Evolutionary conservation across 1,140 invertebrate species (phyloP).

Genomic region (Drosophila repletoides): DNA sequence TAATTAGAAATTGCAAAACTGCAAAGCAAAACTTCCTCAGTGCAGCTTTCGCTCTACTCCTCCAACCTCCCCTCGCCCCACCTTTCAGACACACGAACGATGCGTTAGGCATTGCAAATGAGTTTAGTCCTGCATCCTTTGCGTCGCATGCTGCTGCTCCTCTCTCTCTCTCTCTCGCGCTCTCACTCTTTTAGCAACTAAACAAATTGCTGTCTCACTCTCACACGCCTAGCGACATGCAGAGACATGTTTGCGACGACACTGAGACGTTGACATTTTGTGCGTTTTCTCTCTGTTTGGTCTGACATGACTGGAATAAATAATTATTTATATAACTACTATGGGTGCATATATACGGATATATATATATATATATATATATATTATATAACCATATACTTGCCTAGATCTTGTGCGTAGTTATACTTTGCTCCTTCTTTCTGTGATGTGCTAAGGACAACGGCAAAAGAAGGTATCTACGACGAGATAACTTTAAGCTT

Average conservation of each 20-base stretch:
- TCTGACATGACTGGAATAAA: constrained; percentile 62
- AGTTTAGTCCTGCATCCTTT: constrained; percentile 42
- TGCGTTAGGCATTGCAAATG: constrained; percentile 56
- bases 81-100: constrained; percentile 5
- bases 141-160: background rate
- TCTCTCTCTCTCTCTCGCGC: background rate
- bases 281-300: constrained; percentile 8
- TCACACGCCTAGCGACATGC: background rate
- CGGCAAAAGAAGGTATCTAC: background rate
- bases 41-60: background rate
- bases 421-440: background rate
- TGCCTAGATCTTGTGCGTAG: constrained; percentile 18
- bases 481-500: background rate
- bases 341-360: background rate
- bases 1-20: constrained; percentile 66
- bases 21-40: constrained; percentile 34
- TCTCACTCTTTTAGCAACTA: background rate
- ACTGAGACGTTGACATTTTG: constrained; percentile 45
- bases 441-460: background rate
- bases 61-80: background rate
- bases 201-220: constrained; percentile 13
- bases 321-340: constrained; percentile 60
- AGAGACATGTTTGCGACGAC: constrained; percentile 21
- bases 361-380: background rate
- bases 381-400: constrained; percentile 6